Evolutionary conservation across 2,113 vertebrate genomes (phyloP).

Genomic region (Chaenogobius annularis): DNA sequence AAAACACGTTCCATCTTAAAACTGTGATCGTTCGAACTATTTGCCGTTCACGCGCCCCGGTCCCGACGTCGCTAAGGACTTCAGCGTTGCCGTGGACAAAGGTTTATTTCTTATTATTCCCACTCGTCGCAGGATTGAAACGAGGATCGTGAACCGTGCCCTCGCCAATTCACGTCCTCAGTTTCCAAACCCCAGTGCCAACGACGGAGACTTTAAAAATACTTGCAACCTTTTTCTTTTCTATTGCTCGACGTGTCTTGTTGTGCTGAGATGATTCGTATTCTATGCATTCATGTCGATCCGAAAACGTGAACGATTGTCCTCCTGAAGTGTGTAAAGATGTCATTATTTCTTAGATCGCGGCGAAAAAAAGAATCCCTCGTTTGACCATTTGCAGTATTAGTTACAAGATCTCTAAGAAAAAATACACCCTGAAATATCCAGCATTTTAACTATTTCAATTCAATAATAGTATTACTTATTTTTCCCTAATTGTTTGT

Average conservation of each 20-base stretch:
- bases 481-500: no score
- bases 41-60: constrained; percentile 20
- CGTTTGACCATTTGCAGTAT: background rate
- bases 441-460: background rate
- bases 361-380: background rate
- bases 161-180: background rate
- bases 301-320: constrained; percentile 28
- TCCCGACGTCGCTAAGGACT: constrained; percentile 53
- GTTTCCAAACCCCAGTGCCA: constrained; percentile 58
- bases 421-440: background rate
- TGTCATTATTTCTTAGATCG: background rate
- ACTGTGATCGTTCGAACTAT: constrained; percentile 38
- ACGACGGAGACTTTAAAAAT: constrained; percentile 55
- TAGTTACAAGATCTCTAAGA: no score
- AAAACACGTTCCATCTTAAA: constrained; percentile 20
- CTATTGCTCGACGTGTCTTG: constrained; percentile 48
- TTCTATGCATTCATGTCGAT: constrained; percentile 69
- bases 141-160: background rate
- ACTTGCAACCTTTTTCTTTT: constrained; percentile 38
- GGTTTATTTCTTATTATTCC: constrained; percentile 37
- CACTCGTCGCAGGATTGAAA: constrained; percentile 34
- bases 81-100: constrained; percentile 48
- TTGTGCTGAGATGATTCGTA: constrained; percentile 58
- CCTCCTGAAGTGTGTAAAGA: constrained; percentile 2
- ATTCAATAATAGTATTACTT: no score